A percentile compares a stretch with the other conserved stretches of the same genome.
Conservation (phyloP, 2,113 vertebrate genomes). For the mouse (Mus musculus) region DNA sequence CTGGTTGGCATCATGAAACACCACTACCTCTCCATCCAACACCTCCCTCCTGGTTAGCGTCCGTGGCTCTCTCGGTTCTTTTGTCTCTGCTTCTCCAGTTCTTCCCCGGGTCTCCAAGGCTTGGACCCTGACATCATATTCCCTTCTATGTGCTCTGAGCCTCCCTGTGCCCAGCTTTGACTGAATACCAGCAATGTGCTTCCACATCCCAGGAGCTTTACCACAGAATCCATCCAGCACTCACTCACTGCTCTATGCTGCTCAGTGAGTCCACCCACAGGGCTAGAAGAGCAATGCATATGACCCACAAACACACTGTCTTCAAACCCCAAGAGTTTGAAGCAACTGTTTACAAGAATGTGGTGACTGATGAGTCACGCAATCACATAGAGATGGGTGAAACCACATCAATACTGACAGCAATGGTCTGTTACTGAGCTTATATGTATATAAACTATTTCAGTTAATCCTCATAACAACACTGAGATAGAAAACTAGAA, state of each 20-base stretch:
- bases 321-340: slow-evolving; percentile 45
- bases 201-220: background rate
- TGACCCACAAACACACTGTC: slow-evolving; percentile 29
- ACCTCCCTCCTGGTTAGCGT: background rate
- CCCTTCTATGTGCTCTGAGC: slow-evolving; percentile 1
- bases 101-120: background rate
- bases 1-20: background rate
- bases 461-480: slow-evolving; percentile 11
- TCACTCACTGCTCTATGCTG: background rate
- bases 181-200: background rate
- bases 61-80: background rate
- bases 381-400: background rate
- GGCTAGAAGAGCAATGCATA: background rate
- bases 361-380: background rate
- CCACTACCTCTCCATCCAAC: background rate
- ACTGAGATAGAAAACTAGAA: background rate
- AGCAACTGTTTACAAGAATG: background rate
- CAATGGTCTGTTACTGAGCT: background rate
- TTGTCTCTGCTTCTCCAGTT: background rate
- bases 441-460: slow-evolving; percentile 10
- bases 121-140: background rate
- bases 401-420: background rate
- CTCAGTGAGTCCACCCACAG: background rate
- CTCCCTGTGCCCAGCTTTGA: background rate
- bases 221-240: slow-evolving; percentile 7